Percentiles rank a stretch among this genome's conserved stretches.
These are phyloP conservation scores for Hemichromis elongatus DNA, from an alignment of 2,113 vertebrate species.

Conservation along the genomic window DNA sequence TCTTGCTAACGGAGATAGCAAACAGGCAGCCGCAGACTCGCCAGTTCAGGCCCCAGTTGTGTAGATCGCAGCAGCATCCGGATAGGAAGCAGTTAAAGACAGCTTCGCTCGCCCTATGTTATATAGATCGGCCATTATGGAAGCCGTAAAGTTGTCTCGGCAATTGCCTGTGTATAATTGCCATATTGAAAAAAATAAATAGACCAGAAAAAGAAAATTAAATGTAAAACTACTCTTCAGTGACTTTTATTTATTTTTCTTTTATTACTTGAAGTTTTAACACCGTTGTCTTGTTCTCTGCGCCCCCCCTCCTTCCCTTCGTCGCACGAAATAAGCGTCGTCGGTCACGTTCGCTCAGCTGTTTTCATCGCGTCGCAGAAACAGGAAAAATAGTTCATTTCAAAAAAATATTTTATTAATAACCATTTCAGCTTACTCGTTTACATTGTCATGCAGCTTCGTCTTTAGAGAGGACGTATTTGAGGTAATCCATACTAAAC, in stretches of 20 bases:
- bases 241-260: background rate
- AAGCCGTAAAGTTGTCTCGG: background rate
- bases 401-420: background rate
- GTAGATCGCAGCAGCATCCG: background rate
- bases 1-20: background rate
- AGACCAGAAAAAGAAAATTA: background rate
- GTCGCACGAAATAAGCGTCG: constrained; percentile 48
- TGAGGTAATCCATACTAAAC: background rate
- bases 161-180: constrained; percentile 22
- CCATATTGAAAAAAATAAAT: background rate
- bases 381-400: constrained; percentile 15
- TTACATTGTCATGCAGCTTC: background rate
- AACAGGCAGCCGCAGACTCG: background rate
- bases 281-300: background rate
- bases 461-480: background rate
- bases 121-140: background rate
- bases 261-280: background rate
- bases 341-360: constrained; percentile 50
- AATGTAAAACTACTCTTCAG: background rate
- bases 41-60: background rate
- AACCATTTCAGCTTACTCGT: background rate
- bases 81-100: rapidly evolving
- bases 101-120: background rate
- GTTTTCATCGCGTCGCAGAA: constrained; percentile 7
- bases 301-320: rapidly evolving